These are phyloP conservation scores for Otolemur garnettii DNA, from an alignment of 2,113 vertebrate species.

Conservation along the genomic window DNA sequence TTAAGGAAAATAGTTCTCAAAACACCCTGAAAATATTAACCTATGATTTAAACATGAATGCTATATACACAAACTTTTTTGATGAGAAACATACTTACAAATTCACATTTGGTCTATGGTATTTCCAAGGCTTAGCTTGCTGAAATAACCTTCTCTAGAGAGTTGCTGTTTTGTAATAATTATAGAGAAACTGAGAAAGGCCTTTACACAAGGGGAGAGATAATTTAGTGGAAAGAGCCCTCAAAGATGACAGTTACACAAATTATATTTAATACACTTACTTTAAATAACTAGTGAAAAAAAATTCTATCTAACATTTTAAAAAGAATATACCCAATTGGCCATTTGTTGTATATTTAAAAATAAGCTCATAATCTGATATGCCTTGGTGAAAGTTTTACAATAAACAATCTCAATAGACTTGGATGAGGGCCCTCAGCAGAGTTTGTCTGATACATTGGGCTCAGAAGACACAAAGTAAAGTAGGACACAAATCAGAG, in stretches of 20 bases:
- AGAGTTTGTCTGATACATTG: not conserved
- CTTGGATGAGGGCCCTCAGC: rapidly evolving
- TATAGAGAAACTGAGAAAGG: constrained; percentile 60
- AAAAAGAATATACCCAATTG: constrained; percentile 18
- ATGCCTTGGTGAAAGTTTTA: not conserved
- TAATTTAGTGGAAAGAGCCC: constrained; percentile 44
- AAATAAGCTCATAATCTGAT: not conserved
- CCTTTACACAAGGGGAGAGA: constrained; percentile 57
- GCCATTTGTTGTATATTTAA: constrained; percentile 19
- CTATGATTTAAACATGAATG: not conserved
- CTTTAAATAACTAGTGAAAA: constrained; percentile 13
- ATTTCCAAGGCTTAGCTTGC: not conserved
- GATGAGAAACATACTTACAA: constrained; percentile 3
- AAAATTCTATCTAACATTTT: not conserved
- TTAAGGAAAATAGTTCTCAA: not conserved
- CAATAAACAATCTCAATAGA: not conserved
- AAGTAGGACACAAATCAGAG: not conserved
- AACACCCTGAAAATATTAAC: not conserved
- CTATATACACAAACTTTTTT: not conserved
- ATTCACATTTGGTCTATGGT: not conserved
- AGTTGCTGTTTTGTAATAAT: constrained; percentile 5
- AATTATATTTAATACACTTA: not conserved
- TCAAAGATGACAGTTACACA: constrained; percentile 29
- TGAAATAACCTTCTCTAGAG: not conserved
- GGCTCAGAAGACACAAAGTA: not conserved